Conservation (phyloP, 2,888 invertebrate species). For the Lasiommata megera region DNA sequence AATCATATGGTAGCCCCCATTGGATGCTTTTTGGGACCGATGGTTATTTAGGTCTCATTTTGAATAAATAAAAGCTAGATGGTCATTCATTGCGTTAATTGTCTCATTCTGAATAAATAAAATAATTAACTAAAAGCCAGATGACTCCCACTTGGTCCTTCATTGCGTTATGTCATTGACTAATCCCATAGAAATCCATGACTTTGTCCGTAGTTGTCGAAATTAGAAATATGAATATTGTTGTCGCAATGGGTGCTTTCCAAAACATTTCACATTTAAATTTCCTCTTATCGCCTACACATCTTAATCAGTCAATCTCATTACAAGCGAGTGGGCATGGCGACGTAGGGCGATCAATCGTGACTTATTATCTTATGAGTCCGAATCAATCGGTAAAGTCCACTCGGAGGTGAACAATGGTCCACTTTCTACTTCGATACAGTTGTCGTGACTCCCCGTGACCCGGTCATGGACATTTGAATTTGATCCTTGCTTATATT, state of each 20-base stretch:
- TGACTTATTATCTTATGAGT: conserved; percentile 46
- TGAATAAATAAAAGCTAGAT: too few relatives aligned
- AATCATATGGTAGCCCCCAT: too few relatives aligned
- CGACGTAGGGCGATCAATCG: conserved; percentile 63
- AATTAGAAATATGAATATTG: too few relatives aligned
- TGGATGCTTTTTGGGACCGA: too few relatives aligned
- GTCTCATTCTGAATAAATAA: too few relatives aligned
- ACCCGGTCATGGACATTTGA: conserved; percentile 40
- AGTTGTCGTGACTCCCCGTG: conserved; percentile 55
- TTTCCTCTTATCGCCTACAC: conserved; percentile 37
- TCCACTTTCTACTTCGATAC: conserved; percentile 63
- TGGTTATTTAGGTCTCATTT: too few relatives aligned
- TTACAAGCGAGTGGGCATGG: conserved; percentile 42
- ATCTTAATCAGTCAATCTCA: conserved; percentile 38
- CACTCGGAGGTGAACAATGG: conserved; percentile 65
- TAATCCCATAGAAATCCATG: too few relatives aligned
- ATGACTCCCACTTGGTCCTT: too few relatives aligned
- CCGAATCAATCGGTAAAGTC: conserved; percentile 58
- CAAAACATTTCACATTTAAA: conserved; percentile 12
- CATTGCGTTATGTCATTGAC: too few relatives aligned
- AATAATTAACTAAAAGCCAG: too few relatives aligned
- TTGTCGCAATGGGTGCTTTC: background rate
- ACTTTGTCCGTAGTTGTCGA: too few relatives aligned
- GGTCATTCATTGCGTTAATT: too few relatives aligned
- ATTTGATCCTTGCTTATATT: conserved; percentile 25